phyloP scores from a whole-genome alignment of 2,797 vertebrate species.

The Anniella stebbinsi region DNA sequence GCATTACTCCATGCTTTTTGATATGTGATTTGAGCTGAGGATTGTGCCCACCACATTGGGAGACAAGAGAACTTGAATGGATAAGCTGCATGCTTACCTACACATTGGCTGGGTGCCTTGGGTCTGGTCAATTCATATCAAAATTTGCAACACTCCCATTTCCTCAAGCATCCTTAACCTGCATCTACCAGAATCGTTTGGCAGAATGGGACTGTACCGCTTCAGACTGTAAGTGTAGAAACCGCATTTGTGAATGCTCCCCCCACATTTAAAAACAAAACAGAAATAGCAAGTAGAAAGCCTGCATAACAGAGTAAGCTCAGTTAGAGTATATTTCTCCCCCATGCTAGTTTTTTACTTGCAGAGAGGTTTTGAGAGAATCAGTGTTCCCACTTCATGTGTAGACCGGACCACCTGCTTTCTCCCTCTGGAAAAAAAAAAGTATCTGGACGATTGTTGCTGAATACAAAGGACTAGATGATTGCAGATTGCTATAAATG shows the following conservation, averaged over 20 bases:
- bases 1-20: background rate
- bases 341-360: background rate
- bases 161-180: background rate
- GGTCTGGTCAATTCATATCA: background rate
- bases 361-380: background rate
- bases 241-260: background rate
- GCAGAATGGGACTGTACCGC: background rate
- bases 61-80: background rate
- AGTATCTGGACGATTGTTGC: background rate
- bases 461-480: background rate
- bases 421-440: background rate
- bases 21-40: background rate
- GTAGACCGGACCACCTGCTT: background rate
- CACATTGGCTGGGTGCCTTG: background rate
- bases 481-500: background rate
- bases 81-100: background rate
- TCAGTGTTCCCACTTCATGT: background rate
- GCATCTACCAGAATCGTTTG: background rate
- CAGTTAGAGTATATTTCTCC: background rate
- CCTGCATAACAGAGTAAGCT: background rate
- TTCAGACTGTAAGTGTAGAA: background rate
- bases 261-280: background rate
- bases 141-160: background rate
- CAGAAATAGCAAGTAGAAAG: background rate
- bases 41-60: background rate